Evolutionary conservation across 2,797 vertebrate species (phyloP).

Genomic region (Ibycter americanus): DNA sequence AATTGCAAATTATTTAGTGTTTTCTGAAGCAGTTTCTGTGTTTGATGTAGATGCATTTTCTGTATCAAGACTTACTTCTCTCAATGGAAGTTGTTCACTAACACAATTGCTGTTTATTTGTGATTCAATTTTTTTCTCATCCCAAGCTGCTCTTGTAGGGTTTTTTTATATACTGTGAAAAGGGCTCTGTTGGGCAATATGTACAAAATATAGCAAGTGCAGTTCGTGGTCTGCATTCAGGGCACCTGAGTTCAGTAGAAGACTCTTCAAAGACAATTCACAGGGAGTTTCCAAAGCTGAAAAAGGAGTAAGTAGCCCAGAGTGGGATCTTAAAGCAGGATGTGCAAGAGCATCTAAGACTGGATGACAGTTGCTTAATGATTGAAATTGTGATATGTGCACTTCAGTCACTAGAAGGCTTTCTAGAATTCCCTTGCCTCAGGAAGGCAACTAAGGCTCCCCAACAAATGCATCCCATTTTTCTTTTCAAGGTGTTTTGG

Average conservation of each 20-base stretch:
- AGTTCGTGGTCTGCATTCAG: not conserved
- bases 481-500: not conserved
- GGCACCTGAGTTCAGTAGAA: not conserved
- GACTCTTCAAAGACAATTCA: not conserved
- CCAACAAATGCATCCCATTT: not conserved
- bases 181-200: not conserved
- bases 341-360: not conserved
- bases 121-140: not conserved
- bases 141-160: not conserved
- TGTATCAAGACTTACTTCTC: not conserved
- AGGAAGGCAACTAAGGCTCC: not conserved
- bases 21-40: not conserved
- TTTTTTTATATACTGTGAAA: not conserved
- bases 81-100: not conserved
- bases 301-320: not conserved
- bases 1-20: not conserved
- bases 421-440: not conserved
- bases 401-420: not conserved
- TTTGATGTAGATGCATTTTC: not conserved
- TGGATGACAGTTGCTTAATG: not conserved
- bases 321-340: not conserved
- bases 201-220: not conserved
- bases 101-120: not conserved
- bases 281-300: conserved; percentile 1
- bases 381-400: rapidly evolving